phyloP scores from a whole-genome alignment of 1,140 invertebrate genomes.

The Drosophila pseudoananassae region DNA sequence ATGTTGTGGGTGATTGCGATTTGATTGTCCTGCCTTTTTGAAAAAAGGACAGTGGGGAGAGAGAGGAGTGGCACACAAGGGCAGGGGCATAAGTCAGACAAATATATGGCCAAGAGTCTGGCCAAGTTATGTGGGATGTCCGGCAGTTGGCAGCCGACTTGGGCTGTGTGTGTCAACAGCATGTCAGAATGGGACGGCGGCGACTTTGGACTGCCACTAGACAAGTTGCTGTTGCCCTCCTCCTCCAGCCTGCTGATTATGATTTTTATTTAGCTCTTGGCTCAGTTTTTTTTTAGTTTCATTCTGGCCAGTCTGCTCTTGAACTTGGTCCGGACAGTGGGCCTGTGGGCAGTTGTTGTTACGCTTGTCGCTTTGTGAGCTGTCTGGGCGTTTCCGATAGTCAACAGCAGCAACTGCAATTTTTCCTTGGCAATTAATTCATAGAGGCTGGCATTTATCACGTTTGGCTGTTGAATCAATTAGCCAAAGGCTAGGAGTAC shows the following conservation, averaged over 20 bases:
- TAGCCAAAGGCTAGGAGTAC: slow-evolving; percentile 60
- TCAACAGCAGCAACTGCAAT: slow-evolving; percentile 35
- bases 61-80: not conserved
- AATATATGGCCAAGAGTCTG: slow-evolving; percentile 48
- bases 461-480: slow-evolving; percentile 82
- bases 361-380: slow-evolving; percentile 65
- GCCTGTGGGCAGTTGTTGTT: slow-evolving; percentile 79
- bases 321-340: slow-evolving; percentile 54
- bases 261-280: slow-evolving; percentile 38
- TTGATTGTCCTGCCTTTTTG: slow-evolving; percentile 59
- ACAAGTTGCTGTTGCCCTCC: slow-evolving; percentile 42
- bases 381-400: slow-evolving; percentile 73
- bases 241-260: slow-evolving; percentile 41
- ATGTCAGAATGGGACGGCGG: slow-evolving; percentile 64
- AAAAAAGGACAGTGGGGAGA: not conserved
- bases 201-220: slow-evolving; percentile 46
- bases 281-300: slow-evolving; percentile 1
- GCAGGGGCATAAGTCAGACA: slow-evolving; percentile 31
- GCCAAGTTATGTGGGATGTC: slow-evolving; percentile 70
- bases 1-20: slow-evolving; percentile 80
- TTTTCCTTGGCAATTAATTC: slow-evolving; percentile 73
- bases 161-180: slow-evolving; percentile 73
- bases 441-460: slow-evolving; percentile 80
- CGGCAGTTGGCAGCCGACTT: slow-evolving; percentile 66
- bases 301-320: slow-evolving; percentile 26